Conservation (phyloP, 2,888 invertebrate species). For the Dynastes tityus region DNA sequence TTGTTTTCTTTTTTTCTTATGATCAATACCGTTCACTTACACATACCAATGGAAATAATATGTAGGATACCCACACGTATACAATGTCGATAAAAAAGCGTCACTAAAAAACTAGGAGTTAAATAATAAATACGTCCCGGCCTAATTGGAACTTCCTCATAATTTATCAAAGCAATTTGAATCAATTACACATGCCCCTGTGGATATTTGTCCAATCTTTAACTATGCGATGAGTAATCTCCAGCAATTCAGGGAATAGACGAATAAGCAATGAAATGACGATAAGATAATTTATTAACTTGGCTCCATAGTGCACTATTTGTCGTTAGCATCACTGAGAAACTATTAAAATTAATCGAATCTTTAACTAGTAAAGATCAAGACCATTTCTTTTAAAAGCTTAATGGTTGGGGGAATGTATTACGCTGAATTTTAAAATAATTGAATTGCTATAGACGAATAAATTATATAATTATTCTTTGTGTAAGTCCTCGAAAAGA, state of each 20-base stretch:
- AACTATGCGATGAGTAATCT: slow-evolving; percentile 40
- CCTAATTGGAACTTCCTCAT: slow-evolving; percentile 42
- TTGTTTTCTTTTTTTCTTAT: neutral
- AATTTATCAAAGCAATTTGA: slow-evolving; percentile 47
- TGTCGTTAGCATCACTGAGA: neutral
- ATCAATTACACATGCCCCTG: slow-evolving; percentile 40
- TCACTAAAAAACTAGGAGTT: slow-evolving; percentile 8
- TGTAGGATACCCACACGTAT: too few species aligned
- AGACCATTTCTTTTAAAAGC: too few species aligned
- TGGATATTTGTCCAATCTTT: slow-evolving; percentile 34
- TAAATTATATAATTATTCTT: too few species aligned
- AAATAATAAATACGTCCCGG: slow-evolving; percentile 30
- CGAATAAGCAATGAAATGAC: slow-evolving; percentile 34
- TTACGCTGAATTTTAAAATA: too few species aligned
- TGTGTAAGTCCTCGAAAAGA: too few species aligned
- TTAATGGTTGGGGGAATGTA: too few species aligned
- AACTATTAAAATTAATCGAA: slow-evolving; percentile 5
- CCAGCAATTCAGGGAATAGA: slow-evolving; percentile 36
- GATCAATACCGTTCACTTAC: neutral
- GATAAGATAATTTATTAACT: slow-evolving; percentile 38
- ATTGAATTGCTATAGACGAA: too few species aligned
- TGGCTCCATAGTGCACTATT: neutral
- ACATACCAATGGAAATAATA: too few species aligned
- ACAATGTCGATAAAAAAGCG: slow-evolving; percentile 5
- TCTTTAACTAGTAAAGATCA: neutral